Evolutionary conservation across 2,888 invertebrate genomes (phyloP), one percentile per base, ranked within the genome.

Genomic region (Copidosoma aretas): DNA sequence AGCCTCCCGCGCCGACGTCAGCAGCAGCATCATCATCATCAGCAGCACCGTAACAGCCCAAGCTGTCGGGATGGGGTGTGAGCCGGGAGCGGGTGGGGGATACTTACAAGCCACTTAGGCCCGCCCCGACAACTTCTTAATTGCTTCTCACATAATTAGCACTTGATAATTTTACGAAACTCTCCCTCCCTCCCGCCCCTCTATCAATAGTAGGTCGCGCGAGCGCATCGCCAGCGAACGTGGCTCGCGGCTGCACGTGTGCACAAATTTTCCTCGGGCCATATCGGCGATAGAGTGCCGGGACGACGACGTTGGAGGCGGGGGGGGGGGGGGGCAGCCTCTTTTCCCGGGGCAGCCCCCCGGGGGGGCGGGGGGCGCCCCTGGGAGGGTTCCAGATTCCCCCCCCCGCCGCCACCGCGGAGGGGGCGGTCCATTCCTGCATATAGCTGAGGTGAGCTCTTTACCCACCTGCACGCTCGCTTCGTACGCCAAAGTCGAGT

Each of bases 121-220:
- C 10, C 46, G 43, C 59, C 39, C 15, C 19, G 24, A 24, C 46
- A 67, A 67, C 41, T 71, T 71, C 46, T 51, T 62, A 67, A 71
- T 62, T 64, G 61, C 64, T 67, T 71, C 64, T 59, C 65, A 41
- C 65, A 56, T 68, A 71, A 71, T 71, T 71, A 71, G 65, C 68
- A 41, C 65, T 62, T 71, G 65, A 71, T 68, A 68, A 71, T 71
- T 71, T 67, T 19, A 63, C 60, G 24, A n/a, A 32, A 22, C 22
- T 15, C 46, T 25, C 17, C 51, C 39, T 52, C 10, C 19, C 60
- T 3, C 19, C 60, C 51, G 21, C 39, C n/a, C 10, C 15, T 15
- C 10, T 25, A 43, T 25, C 19, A 10, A 60, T 17, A 17, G 41
- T 1, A 10, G 14, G 15, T 17, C 24, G 17, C 22, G 39, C 53